Evolutionary conservation across 2,888 invertebrate species (phyloP).

Genomic region (Byasa hedistus): DNA sequence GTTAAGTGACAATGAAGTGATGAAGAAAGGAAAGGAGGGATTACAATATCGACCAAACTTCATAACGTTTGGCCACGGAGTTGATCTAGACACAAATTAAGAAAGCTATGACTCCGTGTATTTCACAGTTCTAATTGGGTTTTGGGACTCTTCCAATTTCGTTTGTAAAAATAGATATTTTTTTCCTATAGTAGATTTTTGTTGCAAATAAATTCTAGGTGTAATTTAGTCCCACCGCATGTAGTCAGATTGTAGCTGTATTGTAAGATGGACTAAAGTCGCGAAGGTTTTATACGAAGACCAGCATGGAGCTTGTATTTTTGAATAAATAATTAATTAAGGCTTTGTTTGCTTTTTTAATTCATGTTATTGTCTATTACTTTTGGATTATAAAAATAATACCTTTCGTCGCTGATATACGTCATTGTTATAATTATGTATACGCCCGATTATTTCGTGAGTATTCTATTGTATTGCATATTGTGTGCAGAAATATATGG

Average conservation of each 20-base stretch:
- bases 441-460: slow-evolving; percentile 21
- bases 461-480: slow-evolving; percentile 15
- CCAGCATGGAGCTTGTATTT: too few species aligned
- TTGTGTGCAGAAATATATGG: slow-evolving; percentile 13
- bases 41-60: too few species aligned
- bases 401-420: slow-evolving; percentile 6
- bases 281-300: background rate
- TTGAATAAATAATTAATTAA: too few species aligned
- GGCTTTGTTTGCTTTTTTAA: too few species aligned
- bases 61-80: too few species aligned
- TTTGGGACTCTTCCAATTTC: background rate
- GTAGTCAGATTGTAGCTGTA: background rate
- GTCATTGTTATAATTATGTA: background rate
- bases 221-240: background rate
- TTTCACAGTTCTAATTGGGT: background rate
- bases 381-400: background rate
- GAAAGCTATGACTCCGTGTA: too few species aligned
- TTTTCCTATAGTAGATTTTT: background rate
- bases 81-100: too few species aligned
- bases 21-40: too few species aligned
- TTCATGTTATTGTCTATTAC: too few species aligned
- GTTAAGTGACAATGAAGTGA: too few species aligned
- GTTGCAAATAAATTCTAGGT: background rate
- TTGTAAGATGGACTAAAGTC: background rate
- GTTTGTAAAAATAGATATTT: background rate